Percentiles rank a stretch among this genome's conserved stretches.
These are phyloP conservation scores for Pluvialis apricaria DNA, from an alignment of 2,113 vertebrate genomes.

Conservation along the genomic window DNA sequence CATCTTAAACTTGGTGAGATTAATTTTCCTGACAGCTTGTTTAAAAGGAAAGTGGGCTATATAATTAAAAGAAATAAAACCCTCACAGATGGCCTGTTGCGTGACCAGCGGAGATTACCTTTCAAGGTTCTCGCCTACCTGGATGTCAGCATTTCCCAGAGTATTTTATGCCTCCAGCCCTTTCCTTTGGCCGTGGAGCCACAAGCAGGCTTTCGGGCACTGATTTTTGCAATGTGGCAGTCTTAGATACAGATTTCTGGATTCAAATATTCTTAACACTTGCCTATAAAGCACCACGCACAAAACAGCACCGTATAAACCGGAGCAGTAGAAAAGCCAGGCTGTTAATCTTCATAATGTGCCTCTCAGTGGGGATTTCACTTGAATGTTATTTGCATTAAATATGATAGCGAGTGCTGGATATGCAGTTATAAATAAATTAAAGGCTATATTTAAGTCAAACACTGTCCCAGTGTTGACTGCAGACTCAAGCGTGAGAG, in stretches of 20 bases:
- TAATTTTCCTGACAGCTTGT: slow-evolving; percentile 6
- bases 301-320: background rate
- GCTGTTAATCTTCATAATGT: slow-evolving; percentile 50
- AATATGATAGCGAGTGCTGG: slow-evolving; percentile 26
- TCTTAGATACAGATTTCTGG: background rate
- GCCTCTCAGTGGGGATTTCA: slow-evolving; percentile 43
- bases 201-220: background rate
- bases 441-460: slow-evolving; percentile 21
- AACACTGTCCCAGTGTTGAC: background rate
- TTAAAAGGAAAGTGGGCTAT: background rate
- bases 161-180: background rate
- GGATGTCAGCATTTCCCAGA: background rate
- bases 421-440: slow-evolving; percentile 46
- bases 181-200: background rate
- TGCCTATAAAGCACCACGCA: background rate
- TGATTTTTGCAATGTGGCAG: background rate
- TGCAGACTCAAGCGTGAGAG: background rate
- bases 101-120: background rate
- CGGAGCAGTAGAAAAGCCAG: background rate
- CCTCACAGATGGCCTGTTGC: background rate
- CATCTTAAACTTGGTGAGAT: background rate
- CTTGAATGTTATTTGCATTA: slow-evolving; percentile 46
- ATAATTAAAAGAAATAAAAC: background rate
- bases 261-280: background rate
- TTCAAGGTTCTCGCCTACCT: background rate